A percentile compares a stretch with the other conserved stretches of the same genome.
These are phyloP conservation scores for Drosophila aff. DNA, from an alignment of 1,140 invertebrate species.

Conservation along the genomic window DNA sequence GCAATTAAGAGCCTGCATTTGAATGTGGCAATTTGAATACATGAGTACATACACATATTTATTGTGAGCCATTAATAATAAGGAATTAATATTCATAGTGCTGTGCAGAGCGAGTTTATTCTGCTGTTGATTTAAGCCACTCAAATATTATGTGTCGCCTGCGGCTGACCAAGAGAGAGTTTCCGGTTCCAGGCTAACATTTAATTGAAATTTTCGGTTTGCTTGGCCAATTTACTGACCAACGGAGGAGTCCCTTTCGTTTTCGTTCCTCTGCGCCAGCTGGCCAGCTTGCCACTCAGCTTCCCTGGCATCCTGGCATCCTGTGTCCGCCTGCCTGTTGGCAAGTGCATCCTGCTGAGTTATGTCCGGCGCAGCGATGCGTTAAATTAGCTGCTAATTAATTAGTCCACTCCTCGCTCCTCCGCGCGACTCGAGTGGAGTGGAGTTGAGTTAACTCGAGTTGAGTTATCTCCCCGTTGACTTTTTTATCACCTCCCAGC, in stretches of 20 bases:
- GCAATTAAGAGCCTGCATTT: constrained; percentile 1
- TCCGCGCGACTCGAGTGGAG: constrained; percentile 45
- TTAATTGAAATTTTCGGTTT: constrained; percentile 42
- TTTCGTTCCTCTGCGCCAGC: background rate
- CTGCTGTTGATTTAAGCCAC: constrained; percentile 16
- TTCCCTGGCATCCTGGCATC: background rate
- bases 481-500: constrained; percentile 2
- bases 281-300: background rate
- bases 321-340: constrained; percentile 12
- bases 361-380: constrained; percentile 56
- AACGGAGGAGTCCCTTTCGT: background rate
- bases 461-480: constrained; percentile 31
- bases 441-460: constrained; percentile 47
- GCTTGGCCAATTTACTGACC: constrained; percentile 19
- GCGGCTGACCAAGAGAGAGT: constrained; percentile 1
- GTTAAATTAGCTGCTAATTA: constrained; percentile 82
- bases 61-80: background rate
- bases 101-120: background rate
- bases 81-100: constrained; percentile 19
- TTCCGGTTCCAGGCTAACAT: constrained; percentile 23
- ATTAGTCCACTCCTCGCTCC: constrained; percentile 57
- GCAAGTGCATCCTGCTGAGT: constrained; percentile 59
- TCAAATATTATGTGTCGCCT: constrained; percentile 18
- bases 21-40: background rate
- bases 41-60: background rate